phyloP scores from a whole-genome alignment of 2,797 vertebrate genomes.

The Merluccius polli region DNA sequence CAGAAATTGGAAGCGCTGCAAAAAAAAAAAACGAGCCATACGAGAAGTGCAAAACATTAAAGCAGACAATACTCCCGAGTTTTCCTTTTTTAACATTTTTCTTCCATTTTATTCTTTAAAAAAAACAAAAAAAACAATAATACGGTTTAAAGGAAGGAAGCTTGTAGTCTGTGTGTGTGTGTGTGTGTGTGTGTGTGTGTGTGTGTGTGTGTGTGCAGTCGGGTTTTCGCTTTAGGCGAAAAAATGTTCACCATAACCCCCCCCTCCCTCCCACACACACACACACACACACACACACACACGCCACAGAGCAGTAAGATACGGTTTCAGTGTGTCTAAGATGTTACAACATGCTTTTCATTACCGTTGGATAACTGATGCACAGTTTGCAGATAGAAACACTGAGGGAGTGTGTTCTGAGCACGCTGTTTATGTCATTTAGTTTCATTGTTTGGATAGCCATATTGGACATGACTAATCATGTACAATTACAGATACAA shows the following conservation, averaged over 20 bases:
- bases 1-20: slow-evolving; percentile 73
- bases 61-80: slow-evolving; percentile 73
- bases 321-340: slow-evolving; percentile 76
- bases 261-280: slow-evolving; percentile 9
- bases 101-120: slow-evolving; percentile 71
- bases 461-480: slow-evolving; percentile 38
- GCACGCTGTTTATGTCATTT: slow-evolving; percentile 69
- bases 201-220: no score
- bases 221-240: slow-evolving; percentile 77
- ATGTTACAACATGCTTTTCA: slow-evolving; percentile 74
- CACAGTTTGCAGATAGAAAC: slow-evolving; percentile 73
- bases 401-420: slow-evolving; percentile 69
- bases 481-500: slow-evolving; percentile 38
- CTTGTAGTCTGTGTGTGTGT: slow-evolving; percentile 74
- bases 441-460: slow-evolving; percentile 30
- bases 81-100: slow-evolving; percentile 59
- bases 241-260: slow-evolving; percentile 68
- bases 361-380: slow-evolving; percentile 74
- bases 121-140: slow-evolving; percentile 52
- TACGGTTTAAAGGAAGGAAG: slow-evolving; percentile 68
- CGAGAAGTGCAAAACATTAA: slow-evolving; percentile 71
- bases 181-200: slow-evolving; percentile 68
- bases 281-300: slow-evolving; percentile 58
- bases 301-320: slow-evolving; percentile 71
- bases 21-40: slow-evolving; percentile 67